phyloP scores from a whole-genome alignment of 2,888 invertebrate species.

The Macrostomum cliftonense region DNA sequence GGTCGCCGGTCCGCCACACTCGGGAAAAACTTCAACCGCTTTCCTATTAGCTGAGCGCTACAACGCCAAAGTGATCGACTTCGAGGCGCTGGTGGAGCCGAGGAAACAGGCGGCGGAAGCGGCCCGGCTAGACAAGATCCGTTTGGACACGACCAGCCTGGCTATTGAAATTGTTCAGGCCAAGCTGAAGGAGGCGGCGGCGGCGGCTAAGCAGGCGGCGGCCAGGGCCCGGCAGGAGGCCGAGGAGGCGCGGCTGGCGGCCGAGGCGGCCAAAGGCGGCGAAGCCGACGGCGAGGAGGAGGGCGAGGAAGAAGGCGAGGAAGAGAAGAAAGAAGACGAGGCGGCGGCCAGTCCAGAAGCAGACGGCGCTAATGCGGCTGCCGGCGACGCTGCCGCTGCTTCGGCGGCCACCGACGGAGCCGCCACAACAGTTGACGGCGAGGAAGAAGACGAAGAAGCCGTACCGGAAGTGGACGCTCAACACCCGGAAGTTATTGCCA shows the following conservation, averaged over 20 bases:
- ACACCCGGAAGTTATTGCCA: slow-evolving; percentile 30
- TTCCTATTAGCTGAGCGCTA: slow-evolving; percentile 22
- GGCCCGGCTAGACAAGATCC: background rate
- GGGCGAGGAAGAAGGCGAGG: background rate
- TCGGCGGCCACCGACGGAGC: slow-evolving; percentile 1
- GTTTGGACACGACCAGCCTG: too few species aligned
- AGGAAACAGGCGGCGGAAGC: slow-evolving; percentile 18
- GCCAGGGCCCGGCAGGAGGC: background rate
- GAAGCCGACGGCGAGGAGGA: background rate
- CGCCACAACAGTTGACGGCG: slow-evolving; percentile 12
- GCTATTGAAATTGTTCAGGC: background rate
- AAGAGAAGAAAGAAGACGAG: slow-evolving; percentile 6
- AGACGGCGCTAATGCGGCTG: slow-evolving; percentile 8
- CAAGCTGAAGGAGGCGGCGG: background rate
- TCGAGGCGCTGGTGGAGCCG: slow-evolving; percentile 25
- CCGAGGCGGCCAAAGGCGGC: background rate
- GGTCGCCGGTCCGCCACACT: slow-evolving; percentile 27
- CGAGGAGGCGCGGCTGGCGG: background rate
- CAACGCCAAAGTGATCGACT: slow-evolving; percentile 18
- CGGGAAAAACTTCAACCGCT: slow-evolving; percentile 32
- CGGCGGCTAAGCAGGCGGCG: background rate
- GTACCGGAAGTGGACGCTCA: slow-evolving; percentile 22
- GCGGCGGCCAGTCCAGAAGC: slow-evolving; percentile 5
- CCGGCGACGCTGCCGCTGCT: slow-evolving; percentile 7
- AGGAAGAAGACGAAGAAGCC: background rate